Evolutionary conservation across 2,888 invertebrate species (phyloP).

Genomic region (Calliphora vomitoria): DNA sequence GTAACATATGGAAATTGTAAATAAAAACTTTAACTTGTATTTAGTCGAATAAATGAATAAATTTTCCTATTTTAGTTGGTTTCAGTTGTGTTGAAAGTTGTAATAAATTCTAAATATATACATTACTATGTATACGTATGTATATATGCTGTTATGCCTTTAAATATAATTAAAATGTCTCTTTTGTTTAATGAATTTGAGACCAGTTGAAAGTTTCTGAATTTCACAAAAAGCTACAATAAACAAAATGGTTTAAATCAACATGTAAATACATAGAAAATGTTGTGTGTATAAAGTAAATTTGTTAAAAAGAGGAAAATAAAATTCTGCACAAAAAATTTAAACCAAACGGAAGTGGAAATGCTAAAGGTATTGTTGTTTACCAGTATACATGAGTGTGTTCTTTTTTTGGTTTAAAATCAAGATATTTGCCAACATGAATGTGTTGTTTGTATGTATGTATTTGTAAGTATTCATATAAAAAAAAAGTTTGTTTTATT

Average conservation of each 20-base stretch:
- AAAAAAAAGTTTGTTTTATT: slow-evolving; percentile 12
- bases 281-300: no score
- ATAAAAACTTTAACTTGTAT: slow-evolving; percentile 26
- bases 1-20: background rate
- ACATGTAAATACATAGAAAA: background rate
- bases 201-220: background rate
- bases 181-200: slow-evolving; percentile 5
- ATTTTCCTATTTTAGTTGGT: background rate
- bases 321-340: slow-evolving; percentile 14
- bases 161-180: slow-evolving; percentile 27
- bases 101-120: slow-evolving; percentile 25
- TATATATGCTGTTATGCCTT: background rate
- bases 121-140: background rate
- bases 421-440: slow-evolving; percentile 14
- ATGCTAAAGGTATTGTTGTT: slow-evolving; percentile 27
- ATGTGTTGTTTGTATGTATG: background rate
- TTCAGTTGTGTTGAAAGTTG: slow-evolving; percentile 32
- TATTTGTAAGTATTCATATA: background rate
- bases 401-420: background rate
- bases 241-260: background rate
- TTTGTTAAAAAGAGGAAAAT: background rate
- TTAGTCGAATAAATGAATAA: slow-evolving; percentile 2
- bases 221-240: background rate
- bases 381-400: background rate
- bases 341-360: slow-evolving; percentile 57